Conservation (phyloP, 2,113 vertebrate genomes). For the Dolichallabes microphthalmus region DNA sequence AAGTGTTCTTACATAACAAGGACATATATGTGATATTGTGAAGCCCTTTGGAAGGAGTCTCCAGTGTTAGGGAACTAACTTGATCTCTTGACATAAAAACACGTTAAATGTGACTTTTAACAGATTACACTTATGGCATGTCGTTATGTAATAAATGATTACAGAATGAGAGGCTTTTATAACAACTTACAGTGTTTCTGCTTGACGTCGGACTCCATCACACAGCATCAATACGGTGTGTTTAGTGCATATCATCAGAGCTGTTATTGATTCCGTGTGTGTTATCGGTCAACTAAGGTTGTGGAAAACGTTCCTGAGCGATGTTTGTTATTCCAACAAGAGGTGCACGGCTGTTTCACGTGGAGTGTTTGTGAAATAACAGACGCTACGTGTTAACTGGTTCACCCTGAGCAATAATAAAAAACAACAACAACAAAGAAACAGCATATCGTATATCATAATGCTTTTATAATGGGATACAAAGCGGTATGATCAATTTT, state of each 20-base stretch:
- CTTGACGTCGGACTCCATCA: neutral
- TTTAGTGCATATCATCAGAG: neutral
- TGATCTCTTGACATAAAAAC: neutral
- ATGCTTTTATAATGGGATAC: neutral
- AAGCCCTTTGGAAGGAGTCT: neutral
- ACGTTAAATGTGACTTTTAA: neutral
- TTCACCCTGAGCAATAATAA: neutral
- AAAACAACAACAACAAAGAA: too few species aligned
- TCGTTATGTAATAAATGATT: neutral
- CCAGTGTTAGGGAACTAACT: neutral
- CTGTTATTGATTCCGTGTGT: neutral
- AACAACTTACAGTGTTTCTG: neutral
- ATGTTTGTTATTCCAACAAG: conserved; percentile 11
- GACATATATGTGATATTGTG: neutral
- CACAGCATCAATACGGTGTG: neutral
- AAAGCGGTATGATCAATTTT: neutral
- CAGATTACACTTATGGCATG: neutral
- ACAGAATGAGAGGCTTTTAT: neutral
- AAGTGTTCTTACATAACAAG: neutral
- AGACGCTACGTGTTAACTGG: neutral
- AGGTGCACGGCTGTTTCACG: too few species aligned
- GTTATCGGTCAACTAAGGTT: neutral
- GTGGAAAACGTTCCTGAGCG: neutral
- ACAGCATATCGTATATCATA: neutral
- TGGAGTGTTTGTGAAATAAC: neutral